Evolutionary conservation across 2,888 invertebrate species (phyloP), one percentile per base, ranked within the genome.

Genomic region (Eristalis tenax): DNA sequence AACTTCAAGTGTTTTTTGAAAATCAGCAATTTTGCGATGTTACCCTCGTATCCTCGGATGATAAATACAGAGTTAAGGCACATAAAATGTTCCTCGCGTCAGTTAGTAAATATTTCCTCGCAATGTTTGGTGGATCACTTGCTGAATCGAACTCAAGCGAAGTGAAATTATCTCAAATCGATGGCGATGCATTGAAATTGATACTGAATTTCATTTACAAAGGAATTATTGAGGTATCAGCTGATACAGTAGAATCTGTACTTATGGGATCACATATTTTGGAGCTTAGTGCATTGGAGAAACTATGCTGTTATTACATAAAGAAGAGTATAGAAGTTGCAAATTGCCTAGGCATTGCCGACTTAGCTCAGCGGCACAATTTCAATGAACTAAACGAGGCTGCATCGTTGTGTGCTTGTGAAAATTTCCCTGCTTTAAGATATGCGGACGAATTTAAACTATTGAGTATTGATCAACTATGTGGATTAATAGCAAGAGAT

Each of bases 331-430:
- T 78, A 0, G 56, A 78, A 0, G 23, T 50, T 1, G 23, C 56
- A 2, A 78, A 78, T 22, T 78, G 77, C 10, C 6, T 77, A 28
- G 77, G 77, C 13, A 63, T 77, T 32, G 40, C 43, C 11, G n/a
- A 69, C 1, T 63, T 77, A 23, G 78, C 83, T 1, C 32, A 71
- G 8, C 38, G 43, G 1, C 63, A 83, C 50, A 65, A 15, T 59
- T 66, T 38, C 6, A 23, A 26, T 4, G n/a, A 28, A 2, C 56
- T 82, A 0, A 38, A 69, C 13, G 56, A 63, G 5, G 5, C 2
- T 8, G 23, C 75, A 3, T 28, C 61, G 32, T 11, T 11, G 1
- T 81, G 22, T 65, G 22, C 40, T 3, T 43, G 38, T 5, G 64
- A 81, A 4, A 40, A 66, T 13, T 71, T 71, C 40, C 1, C 10